phyloP scores from a whole-genome alignment of 2,113 vertebrate genomes.

The Regulus satrapa region DNA sequence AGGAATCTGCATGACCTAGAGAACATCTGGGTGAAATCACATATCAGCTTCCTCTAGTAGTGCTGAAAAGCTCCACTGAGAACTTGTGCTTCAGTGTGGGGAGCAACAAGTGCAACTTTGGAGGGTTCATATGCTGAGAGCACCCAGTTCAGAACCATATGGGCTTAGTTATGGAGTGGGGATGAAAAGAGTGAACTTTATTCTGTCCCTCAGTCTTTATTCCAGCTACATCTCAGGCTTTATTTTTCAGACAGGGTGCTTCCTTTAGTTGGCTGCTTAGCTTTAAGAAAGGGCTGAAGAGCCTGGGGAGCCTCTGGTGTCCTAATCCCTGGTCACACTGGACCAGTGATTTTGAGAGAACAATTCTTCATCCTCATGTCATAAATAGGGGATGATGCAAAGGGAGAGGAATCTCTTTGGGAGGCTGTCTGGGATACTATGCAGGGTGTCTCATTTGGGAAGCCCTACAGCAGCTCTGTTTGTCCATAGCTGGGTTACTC shows the following conservation, averaged over 20 bases:
- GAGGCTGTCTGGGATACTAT: not conserved
- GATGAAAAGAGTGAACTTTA: not conserved
- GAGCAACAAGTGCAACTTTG: rapidly evolving
- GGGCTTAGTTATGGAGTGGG: not conserved
- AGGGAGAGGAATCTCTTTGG: not conserved
- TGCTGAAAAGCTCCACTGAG: not conserved
- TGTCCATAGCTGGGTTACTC: not conserved
- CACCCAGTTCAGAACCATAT: not conserved
- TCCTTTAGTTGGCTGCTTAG: not conserved
- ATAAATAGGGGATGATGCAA: not conserved
- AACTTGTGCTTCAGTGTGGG: not conserved
- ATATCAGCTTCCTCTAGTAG: not conserved
- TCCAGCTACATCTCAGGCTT: not conserved
- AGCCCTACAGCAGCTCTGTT: not conserved
- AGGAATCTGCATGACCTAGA: not conserved
- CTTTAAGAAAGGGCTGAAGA: not conserved
- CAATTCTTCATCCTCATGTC: not conserved
- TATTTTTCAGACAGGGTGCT: not conserved
- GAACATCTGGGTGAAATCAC: rapidly evolving
- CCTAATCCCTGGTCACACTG: not conserved
- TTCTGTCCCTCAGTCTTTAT: not conserved
- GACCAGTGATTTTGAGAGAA: not conserved
- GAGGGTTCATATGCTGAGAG: not conserved
- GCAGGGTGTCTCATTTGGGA: not conserved
- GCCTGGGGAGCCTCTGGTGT: not conserved